These are phyloP conservation scores for Tyto alba DNA, from an alignment of 2,113 vertebrate genomes.

Conservation along the genomic window DNA sequence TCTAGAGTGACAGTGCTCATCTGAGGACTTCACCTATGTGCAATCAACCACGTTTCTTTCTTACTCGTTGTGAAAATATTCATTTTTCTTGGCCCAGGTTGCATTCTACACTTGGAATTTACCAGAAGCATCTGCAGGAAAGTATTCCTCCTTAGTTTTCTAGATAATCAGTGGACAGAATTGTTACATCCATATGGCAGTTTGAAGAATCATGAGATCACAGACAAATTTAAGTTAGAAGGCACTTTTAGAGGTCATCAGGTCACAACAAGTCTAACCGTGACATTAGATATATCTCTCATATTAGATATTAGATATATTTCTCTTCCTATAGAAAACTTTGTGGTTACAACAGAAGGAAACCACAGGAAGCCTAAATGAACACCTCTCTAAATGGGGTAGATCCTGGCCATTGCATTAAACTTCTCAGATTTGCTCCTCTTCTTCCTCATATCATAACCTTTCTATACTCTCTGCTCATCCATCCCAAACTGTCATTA, in stretches of 20 bases:
- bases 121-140: not conserved
- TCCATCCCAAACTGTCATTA: not conserved
- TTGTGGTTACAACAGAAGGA: not conserved
- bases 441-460: not conserved
- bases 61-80: not conserved
- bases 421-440: not conserved
- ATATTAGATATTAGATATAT: no score
- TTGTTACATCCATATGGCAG: not conserved
- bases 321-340: not conserved
- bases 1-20: not conserved
- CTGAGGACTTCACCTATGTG: not conserved
- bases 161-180: not conserved
- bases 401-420: not conserved
- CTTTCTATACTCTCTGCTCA: not conserved
- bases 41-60: not conserved
- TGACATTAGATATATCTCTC: no score
- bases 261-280: not conserved
- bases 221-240: not conserved
- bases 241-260: not conserved
- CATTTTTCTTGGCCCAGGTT: not conserved
- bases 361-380: not conserved
- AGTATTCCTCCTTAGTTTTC: not conserved
- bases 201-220: not conserved
- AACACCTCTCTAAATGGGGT: not conserved
- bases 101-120: not conserved